Percentiles rank a stretch among this genome's conserved stretches.
phyloP scores from a whole-genome alignment of 2,797 vertebrate species.

The Malacoraja senta region DNA sequence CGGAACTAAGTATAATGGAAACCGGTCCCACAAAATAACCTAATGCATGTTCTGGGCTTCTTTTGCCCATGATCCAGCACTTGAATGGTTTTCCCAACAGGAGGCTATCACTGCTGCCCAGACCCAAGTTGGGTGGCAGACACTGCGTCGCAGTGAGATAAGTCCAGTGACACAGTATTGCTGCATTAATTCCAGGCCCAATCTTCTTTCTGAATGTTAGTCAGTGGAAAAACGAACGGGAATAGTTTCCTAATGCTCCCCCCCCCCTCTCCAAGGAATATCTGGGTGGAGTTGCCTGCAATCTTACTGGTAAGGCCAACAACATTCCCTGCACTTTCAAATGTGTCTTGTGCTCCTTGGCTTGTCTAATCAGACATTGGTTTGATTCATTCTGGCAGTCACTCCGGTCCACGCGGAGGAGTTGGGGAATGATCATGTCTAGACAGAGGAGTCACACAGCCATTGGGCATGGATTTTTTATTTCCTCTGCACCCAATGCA shows the following conservation, averaged over 20 bases:
- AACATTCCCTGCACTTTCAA: neutral
- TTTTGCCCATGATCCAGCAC: neutral
- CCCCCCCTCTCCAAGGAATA: neutral
- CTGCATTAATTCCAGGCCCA: neutral
- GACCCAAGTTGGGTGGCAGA: neutral
- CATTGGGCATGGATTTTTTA: neutral
- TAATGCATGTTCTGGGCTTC: neutral
- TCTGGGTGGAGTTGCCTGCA: neutral
- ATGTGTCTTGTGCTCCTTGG: neutral
- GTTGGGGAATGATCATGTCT: no score
- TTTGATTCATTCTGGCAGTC: neutral
- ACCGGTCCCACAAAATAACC: neutral
- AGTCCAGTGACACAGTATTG: neutral
- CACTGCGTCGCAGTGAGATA: neutral
- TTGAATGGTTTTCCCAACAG: neutral
- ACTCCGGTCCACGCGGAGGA: neutral
- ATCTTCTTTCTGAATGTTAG: neutral
- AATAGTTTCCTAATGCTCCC: neutral
- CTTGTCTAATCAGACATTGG: neutral
- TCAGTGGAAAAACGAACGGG: neutral
- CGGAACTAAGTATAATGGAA: neutral
- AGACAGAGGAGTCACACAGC: neutral
- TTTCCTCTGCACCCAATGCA: neutral
- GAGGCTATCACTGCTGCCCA: neutral
- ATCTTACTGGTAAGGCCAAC: neutral